Conservation (phyloP, 2,888 invertebrate species). For the Monoplex corrugatus region DNA sequence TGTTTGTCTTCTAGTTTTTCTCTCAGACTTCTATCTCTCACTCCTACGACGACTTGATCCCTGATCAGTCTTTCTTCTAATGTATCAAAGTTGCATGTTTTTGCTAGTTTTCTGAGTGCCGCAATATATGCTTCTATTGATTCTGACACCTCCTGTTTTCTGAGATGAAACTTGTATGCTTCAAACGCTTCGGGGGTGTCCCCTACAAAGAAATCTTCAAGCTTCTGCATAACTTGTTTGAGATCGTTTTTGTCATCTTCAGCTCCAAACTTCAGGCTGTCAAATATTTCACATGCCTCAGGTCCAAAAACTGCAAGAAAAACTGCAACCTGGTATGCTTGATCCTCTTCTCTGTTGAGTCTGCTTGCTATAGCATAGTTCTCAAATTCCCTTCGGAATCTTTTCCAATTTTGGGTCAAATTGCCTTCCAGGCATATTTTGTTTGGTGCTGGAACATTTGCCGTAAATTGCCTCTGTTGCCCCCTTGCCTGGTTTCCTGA, state of each 20-base stretch:
- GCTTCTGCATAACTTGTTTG: constrained; percentile 32
- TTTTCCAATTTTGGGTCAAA: constrained; percentile 19
- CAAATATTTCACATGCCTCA: constrained; percentile 23
- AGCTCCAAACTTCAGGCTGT: constrained; percentile 11
- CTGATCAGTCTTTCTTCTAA: constrained; percentile 43
- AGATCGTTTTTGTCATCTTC: constrained; percentile 8
- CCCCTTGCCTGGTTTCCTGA: constrained; percentile 2
- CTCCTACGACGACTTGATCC: constrained; percentile 29
- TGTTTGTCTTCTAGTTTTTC: constrained; percentile 43
- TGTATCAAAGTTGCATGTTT: constrained; percentile 8
- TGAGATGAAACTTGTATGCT: constrained; percentile 34
- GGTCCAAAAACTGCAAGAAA: constrained; percentile 15
- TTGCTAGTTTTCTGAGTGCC: constrained; percentile 26
- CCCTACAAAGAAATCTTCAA: constrained; percentile 43
- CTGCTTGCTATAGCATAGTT: constrained; percentile 17
- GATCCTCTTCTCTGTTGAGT: neutral
- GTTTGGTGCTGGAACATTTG: neutral
- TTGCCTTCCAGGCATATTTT: neutral
- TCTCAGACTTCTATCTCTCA: neutral
- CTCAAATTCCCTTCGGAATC: neutral
- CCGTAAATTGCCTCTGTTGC: constrained; percentile 6
- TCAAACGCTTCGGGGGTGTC: constrained; percentile 39
- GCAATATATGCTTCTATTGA: constrained; percentile 37
- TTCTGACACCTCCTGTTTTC: neutral
- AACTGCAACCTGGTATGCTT: neutral